Evolutionary conservation across 2,797 vertebrate species (phyloP).

Genomic region (Halcyon badia): DNA sequence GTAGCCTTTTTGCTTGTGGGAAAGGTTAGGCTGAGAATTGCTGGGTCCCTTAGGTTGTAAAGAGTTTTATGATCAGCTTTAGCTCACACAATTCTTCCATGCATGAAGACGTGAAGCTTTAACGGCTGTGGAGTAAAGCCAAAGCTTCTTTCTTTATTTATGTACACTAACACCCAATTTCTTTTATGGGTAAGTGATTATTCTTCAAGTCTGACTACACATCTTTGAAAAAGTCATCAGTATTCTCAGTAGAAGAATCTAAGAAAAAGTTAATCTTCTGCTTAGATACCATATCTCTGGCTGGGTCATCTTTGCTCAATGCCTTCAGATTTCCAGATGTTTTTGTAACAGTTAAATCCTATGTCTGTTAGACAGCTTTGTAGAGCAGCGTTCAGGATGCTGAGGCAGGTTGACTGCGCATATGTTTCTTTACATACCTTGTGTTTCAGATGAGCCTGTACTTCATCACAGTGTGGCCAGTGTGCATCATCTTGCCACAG

Average conservation of each 20-base stretch:
- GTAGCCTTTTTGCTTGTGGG: conserved; percentile 16
- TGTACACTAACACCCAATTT: background rate
- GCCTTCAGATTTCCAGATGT: background rate
- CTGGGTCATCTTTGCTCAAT: background rate
- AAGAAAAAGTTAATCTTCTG: background rate
- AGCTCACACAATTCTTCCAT: conserved; percentile 8
- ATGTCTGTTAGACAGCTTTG: background rate
- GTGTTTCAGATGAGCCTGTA: background rate
- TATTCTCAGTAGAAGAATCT: background rate
- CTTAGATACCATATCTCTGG: background rate
- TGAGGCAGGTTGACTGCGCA: background rate
- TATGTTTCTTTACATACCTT: background rate
- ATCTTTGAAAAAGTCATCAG: background rate
- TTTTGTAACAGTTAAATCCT: background rate
- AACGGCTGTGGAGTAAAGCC: conserved; percentile 22
- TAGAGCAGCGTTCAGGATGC: background rate
- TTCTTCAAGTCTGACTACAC: background rate
- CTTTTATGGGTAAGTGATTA: background rate
- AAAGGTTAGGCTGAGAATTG: conserved; percentile 50
- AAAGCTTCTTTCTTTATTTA: conserved; percentile 40
- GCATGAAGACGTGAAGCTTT: conserved; percentile 8
- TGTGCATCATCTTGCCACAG: background rate
- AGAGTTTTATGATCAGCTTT: conserved; percentile 49
- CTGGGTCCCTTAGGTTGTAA: conserved; percentile 43
- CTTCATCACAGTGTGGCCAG: background rate